Evolutionary conservation across 1,140 invertebrate genomes (phyloP), one percentile per base, ranked within the genome.

Genomic region (Zophobas atratus): DNA sequence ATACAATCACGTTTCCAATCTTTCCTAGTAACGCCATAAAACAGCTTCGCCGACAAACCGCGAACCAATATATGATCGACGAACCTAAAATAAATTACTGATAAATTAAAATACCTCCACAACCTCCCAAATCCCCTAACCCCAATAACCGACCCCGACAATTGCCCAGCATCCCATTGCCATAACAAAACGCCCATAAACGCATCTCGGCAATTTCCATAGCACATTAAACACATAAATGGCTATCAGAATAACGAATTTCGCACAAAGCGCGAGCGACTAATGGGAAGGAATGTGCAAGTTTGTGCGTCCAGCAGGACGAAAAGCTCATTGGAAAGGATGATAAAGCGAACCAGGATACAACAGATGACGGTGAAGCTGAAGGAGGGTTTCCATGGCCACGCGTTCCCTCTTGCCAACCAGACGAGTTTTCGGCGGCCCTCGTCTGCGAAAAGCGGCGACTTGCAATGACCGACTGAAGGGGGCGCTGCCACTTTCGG

Each of bases 371-470:
- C 80, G 78, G 56, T 48, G 70, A 53, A 70, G 76, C 49, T 53
- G 35, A 73, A 74, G 76, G 78, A 80, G 80, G 71, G 80, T 81
- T 81, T 77, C 80, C 80, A 81, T 81, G 80, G 80, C 73, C 78
- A 81, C 80, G 80, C 71, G 51, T 63, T 41, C 77, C 49, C 67
- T 72, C 38, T n/a, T 55, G 70, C 63, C 41, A 53, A 2, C 70
- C 78, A 70, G 49, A 73, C 55, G 46, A 78, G 41, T 63, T 32
- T 35, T 73, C 48, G 20, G 41, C 48, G 41, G 6, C 48, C 6
- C n/a, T 20, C 20, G 32, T 75, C 39, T 6, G 34, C n/a, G 35
- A 71, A 73, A 77, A 53, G 38, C 46, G 56, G 48, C 46, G 33
- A 36, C 46, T 77, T 34, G 34, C 35, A 6, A 6, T 70, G 79